Conservation (phyloP, 2,113 vertebrate genomes). For the Thinocorus orbignyianus region DNA sequence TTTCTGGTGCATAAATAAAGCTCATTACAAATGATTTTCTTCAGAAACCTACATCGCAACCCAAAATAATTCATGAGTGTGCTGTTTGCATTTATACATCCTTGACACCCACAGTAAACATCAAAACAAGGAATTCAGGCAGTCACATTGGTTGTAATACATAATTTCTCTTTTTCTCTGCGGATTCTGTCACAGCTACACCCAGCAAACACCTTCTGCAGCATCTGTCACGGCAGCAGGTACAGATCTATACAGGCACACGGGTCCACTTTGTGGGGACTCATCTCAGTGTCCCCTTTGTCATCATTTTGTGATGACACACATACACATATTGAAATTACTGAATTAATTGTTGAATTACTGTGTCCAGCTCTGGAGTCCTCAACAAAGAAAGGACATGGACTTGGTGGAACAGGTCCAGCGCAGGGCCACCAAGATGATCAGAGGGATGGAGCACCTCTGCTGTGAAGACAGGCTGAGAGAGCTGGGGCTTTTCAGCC, state of each 20-base stretch:
- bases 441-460: too few species aligned
- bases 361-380: too few species aligned
- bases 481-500: too few species aligned
- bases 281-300: not conserved
- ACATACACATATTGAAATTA: fast-evolving
- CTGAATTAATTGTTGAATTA: too few species aligned
- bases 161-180: not conserved
- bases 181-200: constrained; percentile 9
- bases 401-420: too few species aligned
- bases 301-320: not conserved
- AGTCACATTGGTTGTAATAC: constrained; percentile 34
- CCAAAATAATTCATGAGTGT: constrained; percentile 62
- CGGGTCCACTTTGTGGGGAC: not conserved
- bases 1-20: constrained; percentile 63
- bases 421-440: too few species aligned
- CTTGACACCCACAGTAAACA: constrained; percentile 59
- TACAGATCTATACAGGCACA: not conserved
- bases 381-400: too few species aligned
- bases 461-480: too few species aligned
- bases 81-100: constrained; percentile 58
- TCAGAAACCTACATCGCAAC: constrained; percentile 60
- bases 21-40: constrained; percentile 63
- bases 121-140: constrained; percentile 63
- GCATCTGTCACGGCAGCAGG: not conserved
- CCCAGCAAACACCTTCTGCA: not conserved